Conservation (phyloP, 2,797 vertebrate species). For the Oophaga sylvatica region DNA sequence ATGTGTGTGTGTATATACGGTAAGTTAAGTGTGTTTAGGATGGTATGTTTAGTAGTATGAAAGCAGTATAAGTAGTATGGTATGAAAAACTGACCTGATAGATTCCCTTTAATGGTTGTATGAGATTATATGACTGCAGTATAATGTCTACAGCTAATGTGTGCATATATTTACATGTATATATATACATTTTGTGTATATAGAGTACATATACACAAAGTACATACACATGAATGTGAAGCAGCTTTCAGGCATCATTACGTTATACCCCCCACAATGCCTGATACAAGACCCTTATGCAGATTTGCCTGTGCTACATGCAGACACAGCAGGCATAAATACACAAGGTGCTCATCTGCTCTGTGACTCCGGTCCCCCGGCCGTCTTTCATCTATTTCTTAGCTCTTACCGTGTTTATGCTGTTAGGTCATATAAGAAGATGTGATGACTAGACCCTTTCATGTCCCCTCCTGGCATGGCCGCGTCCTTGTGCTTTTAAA, state of each 20-base stretch:
- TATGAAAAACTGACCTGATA: too few species aligned
- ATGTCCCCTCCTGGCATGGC: background rate
- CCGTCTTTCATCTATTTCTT: slow-evolving; percentile 63
- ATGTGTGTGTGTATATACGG: too few species aligned
- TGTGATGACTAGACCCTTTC: slow-evolving; percentile 51
- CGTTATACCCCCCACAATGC: background rate
- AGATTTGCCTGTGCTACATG: background rate
- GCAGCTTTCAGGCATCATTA: background rate
- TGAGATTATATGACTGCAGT: too few species aligned
- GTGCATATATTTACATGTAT: too few species aligned
- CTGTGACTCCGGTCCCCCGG: slow-evolving; percentile 57
- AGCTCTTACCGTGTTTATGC: slow-evolving; percentile 58
- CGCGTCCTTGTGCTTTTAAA: slow-evolving; percentile 65
- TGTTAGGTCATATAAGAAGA: slow-evolving; percentile 54
- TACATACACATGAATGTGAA: too few species aligned
- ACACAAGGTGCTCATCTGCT: slow-evolving; percentile 23
- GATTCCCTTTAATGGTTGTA: too few species aligned
- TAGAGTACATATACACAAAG: too few species aligned
- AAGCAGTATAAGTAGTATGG: too few species aligned
- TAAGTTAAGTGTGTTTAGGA: too few species aligned
- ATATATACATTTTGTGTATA: too few species aligned
- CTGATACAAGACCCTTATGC: background rate
- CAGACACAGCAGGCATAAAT: slow-evolving; percentile 64
- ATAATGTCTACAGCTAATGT: too few species aligned
- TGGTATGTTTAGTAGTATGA: too few species aligned